Conservation (phyloP, 2,113 vertebrate genomes). For the Nothobranchius kuhntae region DNA sequence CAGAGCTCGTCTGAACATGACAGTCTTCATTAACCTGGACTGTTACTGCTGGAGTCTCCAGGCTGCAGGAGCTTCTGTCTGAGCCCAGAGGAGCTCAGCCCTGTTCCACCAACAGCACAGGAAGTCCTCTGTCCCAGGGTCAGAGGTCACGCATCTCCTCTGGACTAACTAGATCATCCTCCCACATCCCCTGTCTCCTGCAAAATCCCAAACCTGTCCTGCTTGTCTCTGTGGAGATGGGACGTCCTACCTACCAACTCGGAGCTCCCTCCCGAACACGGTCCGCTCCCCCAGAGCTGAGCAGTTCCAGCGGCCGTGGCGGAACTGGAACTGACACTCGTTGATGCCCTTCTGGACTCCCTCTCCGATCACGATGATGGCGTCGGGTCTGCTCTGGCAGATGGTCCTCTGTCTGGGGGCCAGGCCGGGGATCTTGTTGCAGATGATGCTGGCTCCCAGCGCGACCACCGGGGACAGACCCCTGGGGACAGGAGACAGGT, state of each 20-base stretch:
- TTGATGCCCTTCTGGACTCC: constrained; percentile 97
- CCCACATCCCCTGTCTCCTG: no score
- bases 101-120: no score
- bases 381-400: constrained; percentile 97
- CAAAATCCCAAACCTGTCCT: no score
- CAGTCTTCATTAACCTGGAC: constrained; percentile 14
- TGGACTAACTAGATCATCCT: no score
- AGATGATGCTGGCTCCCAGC: constrained; percentile 97
- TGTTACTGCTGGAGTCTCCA: background rate
- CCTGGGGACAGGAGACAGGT: constrained; percentile 69
- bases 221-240: no score
- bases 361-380: constrained; percentile 97
- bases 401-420: constrained; percentile 96
- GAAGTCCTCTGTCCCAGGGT: constrained; percentile 38
- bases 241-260: constrained; percentile 86
- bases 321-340: constrained; percentile 97
- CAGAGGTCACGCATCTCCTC: constrained; percentile 41
- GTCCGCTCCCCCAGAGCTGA: constrained; percentile 94
- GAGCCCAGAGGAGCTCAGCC: no score
- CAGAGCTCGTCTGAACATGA: constrained; percentile 76
- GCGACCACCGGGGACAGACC: constrained; percentile 95
- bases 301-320: constrained; percentile 97
- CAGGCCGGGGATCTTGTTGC: constrained; percentile 96
- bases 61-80: background rate
- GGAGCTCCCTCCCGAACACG: constrained; percentile 96